These are phyloP conservation scores for Gadopsis bispinosus DNA, from an alignment of 2,797 vertebrate genomes.

Conservation along the genomic window DNA sequence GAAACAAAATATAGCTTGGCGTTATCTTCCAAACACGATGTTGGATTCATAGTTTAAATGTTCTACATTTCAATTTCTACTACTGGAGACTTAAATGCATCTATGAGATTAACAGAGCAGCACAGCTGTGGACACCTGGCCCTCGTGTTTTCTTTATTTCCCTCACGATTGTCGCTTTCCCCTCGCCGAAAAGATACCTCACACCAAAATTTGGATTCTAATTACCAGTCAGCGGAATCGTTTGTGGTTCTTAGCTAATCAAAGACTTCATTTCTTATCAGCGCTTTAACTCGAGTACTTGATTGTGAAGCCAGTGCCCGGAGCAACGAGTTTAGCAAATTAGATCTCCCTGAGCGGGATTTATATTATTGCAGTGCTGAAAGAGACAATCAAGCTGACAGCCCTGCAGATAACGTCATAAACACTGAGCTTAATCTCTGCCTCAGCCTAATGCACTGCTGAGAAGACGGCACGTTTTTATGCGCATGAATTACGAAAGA, in stretches of 20 bases:
- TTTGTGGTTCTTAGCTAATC: constrained; percentile 41
- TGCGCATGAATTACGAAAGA: constrained; percentile 23
- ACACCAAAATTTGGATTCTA: constrained; percentile 30
- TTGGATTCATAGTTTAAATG: background rate
- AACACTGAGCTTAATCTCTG: constrained; percentile 53
- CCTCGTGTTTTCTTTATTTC: constrained; percentile 12
- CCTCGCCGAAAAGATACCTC: background rate
- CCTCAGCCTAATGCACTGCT: constrained; percentile 35
- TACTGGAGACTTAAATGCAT: constrained; percentile 7
- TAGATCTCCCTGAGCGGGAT: constrained; percentile 48
- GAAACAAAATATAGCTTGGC: constrained; percentile 2
- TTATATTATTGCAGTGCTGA: constrained; percentile 20
- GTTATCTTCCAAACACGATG: background rate
- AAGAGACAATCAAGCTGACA: constrained; percentile 42
- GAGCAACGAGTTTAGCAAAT: constrained; percentile 56
- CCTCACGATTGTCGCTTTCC: background rate
- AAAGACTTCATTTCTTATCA: constrained; percentile 55
- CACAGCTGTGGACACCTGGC: constrained; percentile 12
- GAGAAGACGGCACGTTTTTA: constrained; percentile 23
- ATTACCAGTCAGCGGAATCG: constrained; percentile 27
- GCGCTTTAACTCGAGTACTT: constrained; percentile 43
- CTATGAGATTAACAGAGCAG: constrained; percentile 17
- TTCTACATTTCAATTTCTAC: background rate
- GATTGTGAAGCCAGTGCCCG: constrained; percentile 47
- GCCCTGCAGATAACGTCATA: constrained; percentile 52